Conservation (phyloP, 92 coral and sea anemone genomes). For the Epizoanthus ramosus region DNA sequence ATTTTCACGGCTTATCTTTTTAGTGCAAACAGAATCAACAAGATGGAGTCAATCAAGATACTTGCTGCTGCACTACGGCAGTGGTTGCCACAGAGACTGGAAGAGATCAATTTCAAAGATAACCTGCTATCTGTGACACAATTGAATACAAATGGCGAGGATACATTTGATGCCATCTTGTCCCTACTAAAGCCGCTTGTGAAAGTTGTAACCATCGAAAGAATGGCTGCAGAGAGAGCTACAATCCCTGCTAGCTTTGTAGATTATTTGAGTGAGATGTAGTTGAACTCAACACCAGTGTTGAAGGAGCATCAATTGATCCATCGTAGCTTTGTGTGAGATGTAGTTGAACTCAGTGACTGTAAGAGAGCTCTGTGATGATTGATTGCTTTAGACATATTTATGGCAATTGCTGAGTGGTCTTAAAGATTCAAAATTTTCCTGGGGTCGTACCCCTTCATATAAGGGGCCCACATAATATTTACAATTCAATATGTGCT, state of each 20-base stretch:
- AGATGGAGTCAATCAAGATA: slow-evolving; percentile 45
- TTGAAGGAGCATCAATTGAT: too few species aligned
- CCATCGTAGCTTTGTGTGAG: too few species aligned
- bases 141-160: background rate
- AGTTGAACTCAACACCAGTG: background rate
- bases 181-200: slow-evolving; percentile 55
- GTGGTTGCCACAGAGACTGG: slow-evolving; percentile 73
- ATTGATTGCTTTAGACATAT: too few species aligned
- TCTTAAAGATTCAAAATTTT: too few species aligned
- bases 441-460: too few species aligned
- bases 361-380: too few species aligned
- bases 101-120: slow-evolving; percentile 64
- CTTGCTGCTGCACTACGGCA: slow-evolving; percentile 57
- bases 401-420: too few species aligned
- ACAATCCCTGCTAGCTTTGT: slow-evolving; percentile 57
- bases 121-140: slow-evolving; percentile 58
- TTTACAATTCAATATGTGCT: too few species aligned
- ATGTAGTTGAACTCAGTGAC: slow-evolving; percentile 43
- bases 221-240: slow-evolving; percentile 14
- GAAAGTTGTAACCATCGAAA: slow-evolving; percentile 55
- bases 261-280: slow-evolving; percentile 86
- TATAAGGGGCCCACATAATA: too few species aligned
- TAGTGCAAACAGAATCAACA: slow-evolving; percentile 47
- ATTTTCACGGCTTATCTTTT: background rate
- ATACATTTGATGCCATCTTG: slow-evolving; percentile 24